Evolutionary conservation across 53 echinoderm and acorn worm species (phyloP), one percentile per base, ranked within the genome.

Genomic region (Paracentrotus lividus): DNA sequence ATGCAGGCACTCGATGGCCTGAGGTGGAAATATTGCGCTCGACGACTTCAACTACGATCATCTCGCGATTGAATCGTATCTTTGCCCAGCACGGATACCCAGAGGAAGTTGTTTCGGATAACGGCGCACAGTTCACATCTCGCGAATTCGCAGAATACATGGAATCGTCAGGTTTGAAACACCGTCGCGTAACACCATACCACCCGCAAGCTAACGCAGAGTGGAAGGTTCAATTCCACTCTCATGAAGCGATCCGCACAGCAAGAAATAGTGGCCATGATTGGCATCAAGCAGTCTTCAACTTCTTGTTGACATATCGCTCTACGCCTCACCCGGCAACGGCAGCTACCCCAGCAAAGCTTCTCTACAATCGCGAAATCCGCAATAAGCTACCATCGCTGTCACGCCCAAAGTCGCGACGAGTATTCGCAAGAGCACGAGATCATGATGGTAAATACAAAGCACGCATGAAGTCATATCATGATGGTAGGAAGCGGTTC

Each of bases 221-320:
- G 67, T 32, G 67, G n/a, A 21, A 58, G 20, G 23, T 58, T 21
- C 23, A 21, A 21, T 24, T 1, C 20, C 52, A 52, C 52, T 9
- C 52, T 52, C 9, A 52, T 52, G 52, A 52, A 52, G 52, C 52
- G 15, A 52, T 52, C 15, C 9, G 52, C 26, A 87, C 72, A 24
- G 92, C 92, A n/a, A 91, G 78, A 52, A n/a, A 90, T 4, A 33
- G 67, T 29, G 88, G 90, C 65, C 91, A 57, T 18, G 40, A 95
- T 92, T 91, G 95, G 92, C 51, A 52, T n/a, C 59, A 9, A 12
- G 52, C 52, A 9, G 10, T 52, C 15, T 15, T 15, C 52, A 15
- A 9, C 15, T 12, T 52, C 15, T 52, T 52, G 52, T 15, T 52
- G 9, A 12, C 52, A 3, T 52, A 52, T 52, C 52, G 52, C 52